Evolutionary conservation across 2,797 vertebrate genomes (phyloP).

Genomic region (Enteromius viviparus): DNA sequence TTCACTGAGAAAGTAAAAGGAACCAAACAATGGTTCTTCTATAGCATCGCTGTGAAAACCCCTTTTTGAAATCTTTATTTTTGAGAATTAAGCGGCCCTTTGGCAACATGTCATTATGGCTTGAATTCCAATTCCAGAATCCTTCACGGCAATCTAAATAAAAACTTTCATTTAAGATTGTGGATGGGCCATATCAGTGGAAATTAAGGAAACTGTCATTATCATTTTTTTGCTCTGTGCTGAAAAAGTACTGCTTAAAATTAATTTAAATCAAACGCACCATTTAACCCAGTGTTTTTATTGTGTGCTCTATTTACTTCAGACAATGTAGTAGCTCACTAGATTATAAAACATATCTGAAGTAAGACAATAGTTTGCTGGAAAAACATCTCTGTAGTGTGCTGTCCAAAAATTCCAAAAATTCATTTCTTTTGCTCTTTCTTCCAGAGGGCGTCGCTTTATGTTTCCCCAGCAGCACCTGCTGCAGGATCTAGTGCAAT

Average conservation of each 20-base stretch:
- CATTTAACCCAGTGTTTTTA: constrained; percentile 1
- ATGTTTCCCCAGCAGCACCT: constrained; percentile 50
- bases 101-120: not conserved
- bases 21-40: not conserved
- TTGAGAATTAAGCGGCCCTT: not conserved
- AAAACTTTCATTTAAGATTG: not conserved
- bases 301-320: not conserved
- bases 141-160: not conserved
- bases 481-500: not conserved
- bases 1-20: not conserved
- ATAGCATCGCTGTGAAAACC: not conserved
- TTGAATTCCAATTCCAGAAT: not conserved
- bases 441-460: constrained; percentile 63
- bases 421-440: constrained; percentile 5
- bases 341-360: not conserved
- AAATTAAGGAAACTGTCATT: not conserved
- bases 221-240: not conserved
- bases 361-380: not conserved
- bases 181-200: not conserved
- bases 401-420: not conserved
- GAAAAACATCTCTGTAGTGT: not conserved
- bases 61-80: not conserved
- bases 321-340: not conserved
- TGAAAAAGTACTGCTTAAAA: not conserved
- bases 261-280: not conserved